Percentiles rank a stretch among this genome's conserved stretches.
phyloP scores from a whole-genome alignment of 2,888 invertebrate genomes.

The Lasioglossum pauxillum region DNA sequence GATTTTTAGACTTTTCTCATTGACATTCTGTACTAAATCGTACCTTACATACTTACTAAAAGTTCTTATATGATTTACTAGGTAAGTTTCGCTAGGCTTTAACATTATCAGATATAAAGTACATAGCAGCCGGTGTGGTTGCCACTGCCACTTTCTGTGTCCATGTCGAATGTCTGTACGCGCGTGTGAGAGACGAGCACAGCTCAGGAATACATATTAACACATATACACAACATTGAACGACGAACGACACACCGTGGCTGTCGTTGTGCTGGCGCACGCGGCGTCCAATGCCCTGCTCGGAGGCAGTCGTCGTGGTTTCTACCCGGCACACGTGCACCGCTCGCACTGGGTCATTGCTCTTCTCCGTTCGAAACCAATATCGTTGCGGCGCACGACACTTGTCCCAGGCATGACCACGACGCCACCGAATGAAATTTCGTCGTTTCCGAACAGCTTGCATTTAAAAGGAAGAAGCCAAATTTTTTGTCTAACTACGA shows the following conservation, averaged over 20 bases:
- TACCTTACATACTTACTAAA: not conserved
- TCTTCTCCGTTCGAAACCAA: conserved; percentile 78
- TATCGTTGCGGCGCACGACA: conserved; percentile 74
- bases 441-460: not conserved
- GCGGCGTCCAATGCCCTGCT: conserved; percentile 78
- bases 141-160: not conserved
- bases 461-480: conserved; percentile 17
- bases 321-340: conserved; percentile 80
- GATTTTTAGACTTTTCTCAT: not conserved
- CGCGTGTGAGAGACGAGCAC: not conserved
- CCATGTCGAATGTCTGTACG: not conserved
- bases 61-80: not conserved
- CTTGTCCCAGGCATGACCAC: conserved; percentile 62
- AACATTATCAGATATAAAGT: conserved; percentile 24
- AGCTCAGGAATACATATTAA: conserved; percentile 24
- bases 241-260: conserved; percentile 27
- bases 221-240: conserved; percentile 22
- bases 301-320: conserved; percentile 80
- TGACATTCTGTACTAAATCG: not conserved
- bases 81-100: not conserved
- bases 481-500: not conserved
- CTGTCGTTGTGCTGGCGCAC: conserved; percentile 61
- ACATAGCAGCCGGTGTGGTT: conserved; percentile 17
- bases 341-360: conserved; percentile 82
- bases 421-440: conserved; percentile 52